phyloP scores from a whole-genome alignment of 2,888 invertebrate species.

The Steinernema carpocapsae region DNA sequence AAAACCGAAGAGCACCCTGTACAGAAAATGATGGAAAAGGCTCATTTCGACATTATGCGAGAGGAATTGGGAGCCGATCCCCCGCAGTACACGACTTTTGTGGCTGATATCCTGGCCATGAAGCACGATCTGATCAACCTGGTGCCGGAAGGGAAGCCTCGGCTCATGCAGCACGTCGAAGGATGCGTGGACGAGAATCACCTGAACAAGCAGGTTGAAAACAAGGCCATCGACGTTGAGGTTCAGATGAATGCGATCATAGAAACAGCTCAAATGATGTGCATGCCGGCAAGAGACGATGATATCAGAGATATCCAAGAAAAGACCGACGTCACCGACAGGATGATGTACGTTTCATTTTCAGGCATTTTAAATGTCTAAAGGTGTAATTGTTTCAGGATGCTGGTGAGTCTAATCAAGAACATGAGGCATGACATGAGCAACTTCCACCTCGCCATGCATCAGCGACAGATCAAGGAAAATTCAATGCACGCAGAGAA shows the following conservation, averaged over 20 bases:
- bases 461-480: slow-evolving; percentile 9
- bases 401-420: not conserved
- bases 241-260: not conserved
- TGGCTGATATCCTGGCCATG: slow-evolving; percentile 9
- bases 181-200: not conserved
- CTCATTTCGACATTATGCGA: slow-evolving; percentile 27
- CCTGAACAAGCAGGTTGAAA: slow-evolving; percentile 1
- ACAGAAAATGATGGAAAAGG: slow-evolving; percentile 13
- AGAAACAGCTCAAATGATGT: slow-evolving; percentile 24
- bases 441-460: slow-evolving; percentile 5
- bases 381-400: not conserved
- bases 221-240: slow-evolving; percentile 20
- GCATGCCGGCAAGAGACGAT: slow-evolving; percentile 11
- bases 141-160: slow-evolving; percentile 1
- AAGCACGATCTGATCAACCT: not conserved
- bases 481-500: not conserved
- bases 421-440: slow-evolving; percentile 6
- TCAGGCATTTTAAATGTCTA: not conserved
- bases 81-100: not conserved
- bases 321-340: not conserved
- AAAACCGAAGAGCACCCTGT: not conserved
- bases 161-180: not conserved
- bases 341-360: not conserved
- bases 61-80: slow-evolving; percentile 28
- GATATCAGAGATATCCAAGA: not conserved